Evolutionary conservation across 1,140 invertebrate species (phyloP).

Genomic region (Globodera rostochiensis): DNA sequence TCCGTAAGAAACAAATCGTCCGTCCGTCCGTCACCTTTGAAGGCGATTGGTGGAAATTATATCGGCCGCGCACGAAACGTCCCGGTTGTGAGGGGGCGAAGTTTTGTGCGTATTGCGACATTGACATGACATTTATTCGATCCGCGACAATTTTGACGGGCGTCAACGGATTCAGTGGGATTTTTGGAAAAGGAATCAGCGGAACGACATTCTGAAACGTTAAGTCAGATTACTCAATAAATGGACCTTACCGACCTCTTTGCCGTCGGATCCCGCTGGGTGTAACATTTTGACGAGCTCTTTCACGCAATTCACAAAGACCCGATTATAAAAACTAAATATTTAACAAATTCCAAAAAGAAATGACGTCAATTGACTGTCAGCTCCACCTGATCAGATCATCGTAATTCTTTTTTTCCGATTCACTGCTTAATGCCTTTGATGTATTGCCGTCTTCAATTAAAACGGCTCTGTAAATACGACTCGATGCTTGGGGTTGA

Average conservation of each 20-base stretch:
- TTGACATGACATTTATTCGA: constrained; percentile 45
- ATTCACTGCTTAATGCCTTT: constrained; percentile 44
- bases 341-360: constrained; percentile 3
- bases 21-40: constrained; percentile 35
- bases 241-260: constrained; percentile 44
- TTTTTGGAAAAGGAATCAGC: constrained; percentile 46
- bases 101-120: constrained; percentile 37
- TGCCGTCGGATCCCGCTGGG: constrained; percentile 43
- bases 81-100: not conserved
- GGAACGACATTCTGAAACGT: constrained; percentile 46
- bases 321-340: constrained; percentile 52
- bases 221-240: constrained; percentile 11
- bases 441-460: constrained; percentile 36
- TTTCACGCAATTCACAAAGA: constrained; percentile 54
- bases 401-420: constrained; percentile 43
- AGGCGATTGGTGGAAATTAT: constrained; percentile 50
- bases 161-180: constrained; percentile 49
- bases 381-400: constrained; percentile 49
- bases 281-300: constrained; percentile 57
- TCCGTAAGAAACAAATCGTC: no score
- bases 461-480: constrained; percentile 54
- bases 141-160: constrained; percentile 46
- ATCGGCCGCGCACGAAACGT: constrained; percentile 33
- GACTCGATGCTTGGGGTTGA: constrained; percentile 54
- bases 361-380: not conserved